These are phyloP conservation scores for Cranoglanis bouderius DNA, from an alignment of 2,113 vertebrate species.

Conservation along the genomic window DNA sequence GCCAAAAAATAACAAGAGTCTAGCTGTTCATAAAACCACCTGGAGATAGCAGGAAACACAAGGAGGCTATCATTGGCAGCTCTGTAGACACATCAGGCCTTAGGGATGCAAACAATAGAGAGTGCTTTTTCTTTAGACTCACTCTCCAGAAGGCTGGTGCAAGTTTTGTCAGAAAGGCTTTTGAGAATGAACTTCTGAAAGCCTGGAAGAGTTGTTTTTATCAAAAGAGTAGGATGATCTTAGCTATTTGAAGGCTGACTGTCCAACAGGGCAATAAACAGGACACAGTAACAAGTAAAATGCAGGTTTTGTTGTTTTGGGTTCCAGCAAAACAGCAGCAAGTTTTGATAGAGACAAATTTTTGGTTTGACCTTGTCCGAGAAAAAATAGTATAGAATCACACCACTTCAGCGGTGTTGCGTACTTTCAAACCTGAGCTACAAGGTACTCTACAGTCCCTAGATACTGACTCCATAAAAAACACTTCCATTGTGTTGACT, in stretches of 20 bases:
- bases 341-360: not conserved
- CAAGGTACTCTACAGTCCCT: not conserved
- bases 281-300: not conserved
- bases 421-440: not conserved
- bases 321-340: not conserved
- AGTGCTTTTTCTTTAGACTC: not conserved
- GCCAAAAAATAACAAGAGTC: constrained; percentile 1
- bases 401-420: not conserved
- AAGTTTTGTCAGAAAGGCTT: not conserved
- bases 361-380: not conserved
- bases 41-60: constrained; percentile 34
- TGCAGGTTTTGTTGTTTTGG: not conserved
- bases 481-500: not conserved
- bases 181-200: not conserved
- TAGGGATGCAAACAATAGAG: not conserved
- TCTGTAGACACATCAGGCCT: not conserved
- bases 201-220: not conserved
- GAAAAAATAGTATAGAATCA: not conserved
- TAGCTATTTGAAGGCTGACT: not conserved
- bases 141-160: not conserved
- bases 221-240: too few relatives aligned
- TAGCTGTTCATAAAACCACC: constrained; percentile 24
- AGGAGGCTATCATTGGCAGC: not conserved
- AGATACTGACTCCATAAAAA: not conserved
- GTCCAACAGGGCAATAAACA: not conserved